phyloP scores from a whole-genome alignment of 2,888 invertebrate genomes.

The Tachina fera region DNA sequence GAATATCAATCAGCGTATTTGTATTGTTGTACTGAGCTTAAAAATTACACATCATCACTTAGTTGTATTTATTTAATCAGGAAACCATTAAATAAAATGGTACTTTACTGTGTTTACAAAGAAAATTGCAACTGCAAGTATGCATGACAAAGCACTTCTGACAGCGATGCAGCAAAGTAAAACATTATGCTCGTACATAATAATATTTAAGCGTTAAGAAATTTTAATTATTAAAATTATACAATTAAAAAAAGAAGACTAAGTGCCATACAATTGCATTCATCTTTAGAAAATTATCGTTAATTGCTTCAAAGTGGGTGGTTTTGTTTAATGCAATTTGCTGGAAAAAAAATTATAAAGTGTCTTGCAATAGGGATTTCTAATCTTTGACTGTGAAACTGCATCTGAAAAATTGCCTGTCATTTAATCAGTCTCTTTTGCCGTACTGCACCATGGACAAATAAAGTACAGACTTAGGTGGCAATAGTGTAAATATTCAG shows the following conservation, averaged over 20 bases:
- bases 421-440: too few species aligned
- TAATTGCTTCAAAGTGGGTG: conserved; percentile 33
- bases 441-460: too few species aligned
- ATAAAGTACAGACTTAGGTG: too few species aligned
- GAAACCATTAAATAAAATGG: conserved; percentile 51
- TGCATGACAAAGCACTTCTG: conserved; percentile 33
- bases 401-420: too few species aligned
- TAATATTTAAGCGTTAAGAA: conserved; percentile 17
- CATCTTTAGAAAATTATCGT: conserved; percentile 40
- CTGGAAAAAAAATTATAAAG: too few species aligned
- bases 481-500: too few species aligned
- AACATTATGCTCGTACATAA: conserved; percentile 8
- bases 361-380: too few species aligned
- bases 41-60: conserved; percentile 23
- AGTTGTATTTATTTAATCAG: conserved; percentile 53
- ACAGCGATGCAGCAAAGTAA: conserved; percentile 20
- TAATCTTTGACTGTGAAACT: too few species aligned
- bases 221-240: conserved; percentile 1
- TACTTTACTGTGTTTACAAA: conserved; percentile 41
- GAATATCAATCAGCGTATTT: not conserved
- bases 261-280: conserved; percentile 13
- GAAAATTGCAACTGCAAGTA: conserved; percentile 4
- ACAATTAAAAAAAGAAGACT: conserved; percentile 5
- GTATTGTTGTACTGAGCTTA: not conserved
- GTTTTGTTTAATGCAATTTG: not conserved